phyloP scores from a whole-genome alignment of 2,797 vertebrate genomes.

The Malacoraja senta region DNA sequence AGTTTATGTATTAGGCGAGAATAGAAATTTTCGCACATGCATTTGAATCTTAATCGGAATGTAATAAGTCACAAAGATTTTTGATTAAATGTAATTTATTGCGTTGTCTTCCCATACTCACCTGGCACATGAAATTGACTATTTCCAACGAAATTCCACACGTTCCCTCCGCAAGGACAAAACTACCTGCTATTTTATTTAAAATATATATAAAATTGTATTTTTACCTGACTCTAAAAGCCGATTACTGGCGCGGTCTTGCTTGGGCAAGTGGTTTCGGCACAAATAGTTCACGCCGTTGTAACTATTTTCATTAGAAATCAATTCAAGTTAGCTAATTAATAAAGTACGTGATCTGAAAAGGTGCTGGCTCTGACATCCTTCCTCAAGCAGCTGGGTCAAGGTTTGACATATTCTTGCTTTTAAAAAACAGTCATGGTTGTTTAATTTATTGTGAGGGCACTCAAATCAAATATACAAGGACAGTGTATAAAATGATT shows the following conservation, averaged over 20 bases:
- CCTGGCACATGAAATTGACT: background rate
- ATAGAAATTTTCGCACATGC: background rate
- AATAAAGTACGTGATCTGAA: background rate
- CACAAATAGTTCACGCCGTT: background rate
- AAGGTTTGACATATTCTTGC: background rate
- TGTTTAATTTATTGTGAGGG: background rate
- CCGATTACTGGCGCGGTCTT: no score
- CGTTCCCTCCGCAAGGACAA: background rate
- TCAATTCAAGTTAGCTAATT: conserved; percentile 13
- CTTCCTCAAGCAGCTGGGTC: background rate
- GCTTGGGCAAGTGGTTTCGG: background rate
- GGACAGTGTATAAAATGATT: background rate
- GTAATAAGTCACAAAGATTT: background rate
- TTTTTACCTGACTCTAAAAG: background rate
- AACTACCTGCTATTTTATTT: background rate
- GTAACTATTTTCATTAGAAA: background rate
- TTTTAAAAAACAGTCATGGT: background rate
- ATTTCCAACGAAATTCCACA: background rate
- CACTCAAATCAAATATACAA: background rate
- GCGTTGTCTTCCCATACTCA: no score
- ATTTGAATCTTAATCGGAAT: background rate
- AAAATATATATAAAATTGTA: no score
- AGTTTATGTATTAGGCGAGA: background rate
- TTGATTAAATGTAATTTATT: background rate
- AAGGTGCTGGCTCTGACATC: background rate